Evolutionary conservation across 2,888 invertebrate genomes (phyloP).

Genomic region (Drosophila recens): DNA sequence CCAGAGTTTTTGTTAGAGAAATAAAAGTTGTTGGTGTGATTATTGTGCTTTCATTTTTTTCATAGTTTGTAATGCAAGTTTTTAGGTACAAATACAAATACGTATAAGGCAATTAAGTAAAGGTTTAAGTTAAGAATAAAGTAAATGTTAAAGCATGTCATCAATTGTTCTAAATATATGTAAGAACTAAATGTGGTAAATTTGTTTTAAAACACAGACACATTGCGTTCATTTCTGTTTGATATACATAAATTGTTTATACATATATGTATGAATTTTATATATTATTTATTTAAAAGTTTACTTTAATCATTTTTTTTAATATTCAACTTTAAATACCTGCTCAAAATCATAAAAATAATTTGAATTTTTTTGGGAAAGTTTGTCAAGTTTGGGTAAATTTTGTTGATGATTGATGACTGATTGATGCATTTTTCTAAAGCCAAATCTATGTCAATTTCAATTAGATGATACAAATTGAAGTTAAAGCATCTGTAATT

Average conservation of each 20-base stretch:
- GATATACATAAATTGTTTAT: slow-evolving; percentile 3
- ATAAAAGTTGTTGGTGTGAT: slow-evolving; percentile 69
- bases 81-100: slow-evolving; percentile 27
- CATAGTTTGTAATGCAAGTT: slow-evolving; percentile 22
- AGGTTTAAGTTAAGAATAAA: slow-evolving; percentile 10
- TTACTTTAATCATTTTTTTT: slow-evolving; percentile 12
- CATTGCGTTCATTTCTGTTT: slow-evolving; percentile 16
- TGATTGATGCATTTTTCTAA: slow-evolving; percentile 7
- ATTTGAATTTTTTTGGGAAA: neutral
- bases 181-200: slow-evolving; percentile 20
- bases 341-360: slow-evolving; percentile 10
- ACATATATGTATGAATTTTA: slow-evolving; percentile 6
- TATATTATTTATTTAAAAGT: slow-evolving; percentile 20
- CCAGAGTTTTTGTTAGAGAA: slow-evolving; percentile 68
- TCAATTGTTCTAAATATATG: slow-evolving; percentile 21
- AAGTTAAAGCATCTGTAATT: neutral
- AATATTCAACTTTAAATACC: neutral
- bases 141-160: slow-evolving; percentile 20
- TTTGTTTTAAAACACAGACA: slow-evolving; percentile 19
- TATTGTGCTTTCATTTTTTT: slow-evolving; percentile 62
- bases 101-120: slow-evolving; percentile 27
- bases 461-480: neutral
- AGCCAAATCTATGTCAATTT: neutral
- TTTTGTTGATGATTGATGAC: slow-evolving; percentile 10
- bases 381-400: neutral